Conservation (phyloP, 2,113 vertebrate genomes). For the Alethe diademata region DNA sequence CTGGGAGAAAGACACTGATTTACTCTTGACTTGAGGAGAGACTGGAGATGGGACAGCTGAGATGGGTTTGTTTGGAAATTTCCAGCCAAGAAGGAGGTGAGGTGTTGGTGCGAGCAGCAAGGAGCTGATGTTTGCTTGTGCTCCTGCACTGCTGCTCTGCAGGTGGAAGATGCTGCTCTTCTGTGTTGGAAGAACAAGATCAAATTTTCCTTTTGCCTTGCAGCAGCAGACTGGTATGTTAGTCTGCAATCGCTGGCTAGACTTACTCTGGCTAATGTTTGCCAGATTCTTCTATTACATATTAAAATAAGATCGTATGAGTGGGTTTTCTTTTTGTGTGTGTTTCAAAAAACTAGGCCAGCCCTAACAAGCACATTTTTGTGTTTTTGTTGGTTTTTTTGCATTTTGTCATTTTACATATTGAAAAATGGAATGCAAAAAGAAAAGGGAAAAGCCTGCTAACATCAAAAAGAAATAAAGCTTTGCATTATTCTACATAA, state of each 20-base stretch:
- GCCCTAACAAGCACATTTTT: constrained; percentile 33
- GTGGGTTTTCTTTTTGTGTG: constrained; percentile 22
- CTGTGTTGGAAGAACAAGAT: not conserved
- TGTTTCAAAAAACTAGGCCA: constrained; percentile 60
- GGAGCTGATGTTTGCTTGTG: not conserved
- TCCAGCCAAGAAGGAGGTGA: not conserved
- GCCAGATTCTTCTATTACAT: constrained; percentile 56
- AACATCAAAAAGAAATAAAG: constrained; percentile 50
- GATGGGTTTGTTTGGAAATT: not conserved
- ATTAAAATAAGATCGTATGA: constrained; percentile 53
- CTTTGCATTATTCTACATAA: constrained; percentile 44
- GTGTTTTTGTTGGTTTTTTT: constrained; percentile 55
- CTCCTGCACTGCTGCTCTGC: not conserved
- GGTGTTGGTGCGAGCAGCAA: not conserved
- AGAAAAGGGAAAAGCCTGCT: constrained; percentile 12
- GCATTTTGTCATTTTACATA: constrained; percentile 65
- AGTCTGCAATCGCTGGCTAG: constrained; percentile 39
- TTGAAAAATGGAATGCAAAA: constrained; percentile 41
- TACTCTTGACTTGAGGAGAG: not conserved
- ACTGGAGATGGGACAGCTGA: not conserved
- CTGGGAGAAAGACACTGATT: not conserved
- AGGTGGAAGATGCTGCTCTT: not conserved
- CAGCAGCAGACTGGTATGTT: constrained; percentile 35
- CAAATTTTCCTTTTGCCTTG: constrained; percentile 10
- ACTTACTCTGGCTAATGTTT: constrained; percentile 51